These are phyloP conservation scores for Acanthosepion lycidas DNA, from an alignment of 2,888 invertebrate species.

Conservation along the genomic window DNA sequence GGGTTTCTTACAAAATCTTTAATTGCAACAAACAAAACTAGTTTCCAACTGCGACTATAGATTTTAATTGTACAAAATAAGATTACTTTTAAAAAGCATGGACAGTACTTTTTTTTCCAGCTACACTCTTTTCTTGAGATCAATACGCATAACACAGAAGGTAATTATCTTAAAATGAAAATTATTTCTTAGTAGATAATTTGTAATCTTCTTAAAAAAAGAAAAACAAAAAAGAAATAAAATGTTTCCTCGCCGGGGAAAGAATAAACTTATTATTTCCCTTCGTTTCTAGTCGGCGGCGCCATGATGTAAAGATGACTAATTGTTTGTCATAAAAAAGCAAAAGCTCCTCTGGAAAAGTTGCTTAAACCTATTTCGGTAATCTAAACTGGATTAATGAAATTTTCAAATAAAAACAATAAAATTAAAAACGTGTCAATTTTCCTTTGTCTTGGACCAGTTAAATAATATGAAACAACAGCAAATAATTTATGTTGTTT, in stretches of 20 bases:
- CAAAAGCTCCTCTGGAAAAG: background rate
- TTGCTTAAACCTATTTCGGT: no score
- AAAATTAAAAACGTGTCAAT: no score
- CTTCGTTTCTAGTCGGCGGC: background rate
- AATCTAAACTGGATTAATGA: no score
- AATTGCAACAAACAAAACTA: background rate
- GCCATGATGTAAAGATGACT: slow-evolving; percentile 33
- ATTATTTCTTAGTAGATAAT: background rate
- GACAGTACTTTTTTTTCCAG: background rate
- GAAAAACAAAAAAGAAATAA: background rate
- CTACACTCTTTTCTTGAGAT: background rate
- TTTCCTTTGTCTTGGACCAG: no score
- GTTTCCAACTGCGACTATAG: background rate
- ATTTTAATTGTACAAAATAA: background rate
- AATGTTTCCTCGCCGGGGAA: background rate
- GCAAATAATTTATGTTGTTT: no score
- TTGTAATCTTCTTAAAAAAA: background rate
- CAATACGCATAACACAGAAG: background rate
- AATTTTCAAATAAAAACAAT: no score
- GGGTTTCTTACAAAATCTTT: background rate
- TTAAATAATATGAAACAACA: no score
- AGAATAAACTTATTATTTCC: background rate
- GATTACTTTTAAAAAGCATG: background rate
- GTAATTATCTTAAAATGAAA: background rate
- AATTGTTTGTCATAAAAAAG: background rate